Evolutionary conservation across 1,140 invertebrate species (phyloP).

Genomic region (Lucilia cuprina): DNA sequence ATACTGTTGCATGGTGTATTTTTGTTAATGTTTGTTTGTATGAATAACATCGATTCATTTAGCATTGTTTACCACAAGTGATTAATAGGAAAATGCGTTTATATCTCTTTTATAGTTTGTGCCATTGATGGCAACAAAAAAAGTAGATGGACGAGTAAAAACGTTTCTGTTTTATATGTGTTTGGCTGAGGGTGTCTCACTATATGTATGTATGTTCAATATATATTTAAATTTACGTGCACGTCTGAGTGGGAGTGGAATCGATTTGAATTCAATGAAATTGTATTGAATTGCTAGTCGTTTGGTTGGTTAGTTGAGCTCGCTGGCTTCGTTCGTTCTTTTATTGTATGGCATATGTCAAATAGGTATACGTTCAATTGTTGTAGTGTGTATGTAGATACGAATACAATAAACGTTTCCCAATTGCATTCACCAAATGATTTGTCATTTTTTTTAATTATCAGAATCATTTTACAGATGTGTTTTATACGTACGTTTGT

Average conservation of each 20-base stretch:
- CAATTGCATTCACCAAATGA: neutral
- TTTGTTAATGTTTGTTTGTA: neutral
- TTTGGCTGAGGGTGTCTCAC: neutral
- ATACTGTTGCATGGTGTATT: neutral
- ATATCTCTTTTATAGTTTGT: slow-evolving; percentile 2
- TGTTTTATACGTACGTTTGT: neutral
- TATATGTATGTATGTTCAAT: too few species aligned
- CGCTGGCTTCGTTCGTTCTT: neutral
- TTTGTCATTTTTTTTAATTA: slow-evolving; percentile 15
- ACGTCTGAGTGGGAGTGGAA: neutral
- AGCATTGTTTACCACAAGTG: slow-evolving; percentile 14
- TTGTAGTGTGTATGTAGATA: neutral
- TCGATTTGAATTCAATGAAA: slow-evolving; percentile 6
- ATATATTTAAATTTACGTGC: neutral
- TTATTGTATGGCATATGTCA: slow-evolving; percentile 2
- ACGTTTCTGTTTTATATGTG: neutral
- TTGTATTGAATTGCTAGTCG: neutral
- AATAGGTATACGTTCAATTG: neutral
- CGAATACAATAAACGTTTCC: neutral
- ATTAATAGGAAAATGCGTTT: slow-evolving; percentile 17
- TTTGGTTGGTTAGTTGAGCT: neutral
- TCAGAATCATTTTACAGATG: neutral
- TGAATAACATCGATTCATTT: neutral
- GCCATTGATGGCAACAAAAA: neutral
- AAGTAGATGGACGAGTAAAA: neutral